Evolutionary conservation across 2,797 vertebrate genomes (phyloP), one percentile per base, ranked within the genome.

Genomic region (Cuniculus paca): DNA sequence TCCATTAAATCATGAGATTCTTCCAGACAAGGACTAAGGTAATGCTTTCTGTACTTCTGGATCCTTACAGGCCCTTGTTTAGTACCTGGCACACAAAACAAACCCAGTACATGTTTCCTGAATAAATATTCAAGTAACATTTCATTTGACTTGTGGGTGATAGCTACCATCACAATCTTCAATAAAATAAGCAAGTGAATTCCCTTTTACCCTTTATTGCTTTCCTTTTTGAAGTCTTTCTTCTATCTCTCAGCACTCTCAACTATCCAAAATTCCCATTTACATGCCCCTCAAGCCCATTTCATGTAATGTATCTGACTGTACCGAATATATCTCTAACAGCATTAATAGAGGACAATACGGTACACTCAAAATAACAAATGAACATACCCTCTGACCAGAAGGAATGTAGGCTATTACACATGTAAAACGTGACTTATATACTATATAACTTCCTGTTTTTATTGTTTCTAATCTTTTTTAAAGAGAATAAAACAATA

Each of bases 191-290:
- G 20, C 48, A 79, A 79, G 20, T 58, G 58, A 54, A 68, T 48
- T 52, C 92, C 77, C 50, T 83, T 79, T 94, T 56, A 63, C 7
- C 16, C 14, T 68, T 89, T 58, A 78, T 52, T 89, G 56, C 6
- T 5, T 48, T 78, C 60, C n/a, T 80, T 79, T 95, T 84, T 75
- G 1, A 95, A 92, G 42, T 79, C 72, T 26, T 81, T 88, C 94
- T 68, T 12, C 52, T 61, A 78, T 26, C 58, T 88, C 75, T 92
- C 52, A 88, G 45, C 39, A 45, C 20, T 82, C 60, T 88, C 74
- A 94, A 63, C 14, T 85, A 39, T 72, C 39, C 36, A n/a, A 83
- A 93, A 91, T 50, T 86, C 34, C 61, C 60, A 79, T 13, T 79
- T 39, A 84, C 34, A 19, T 45, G 56, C 24, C 80, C 39, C 48